Evolutionary conservation across 2,113 vertebrate species (phyloP), one percentile per base, ranked within the genome.

Genomic region (Sceloporus tristichus): DNA sequence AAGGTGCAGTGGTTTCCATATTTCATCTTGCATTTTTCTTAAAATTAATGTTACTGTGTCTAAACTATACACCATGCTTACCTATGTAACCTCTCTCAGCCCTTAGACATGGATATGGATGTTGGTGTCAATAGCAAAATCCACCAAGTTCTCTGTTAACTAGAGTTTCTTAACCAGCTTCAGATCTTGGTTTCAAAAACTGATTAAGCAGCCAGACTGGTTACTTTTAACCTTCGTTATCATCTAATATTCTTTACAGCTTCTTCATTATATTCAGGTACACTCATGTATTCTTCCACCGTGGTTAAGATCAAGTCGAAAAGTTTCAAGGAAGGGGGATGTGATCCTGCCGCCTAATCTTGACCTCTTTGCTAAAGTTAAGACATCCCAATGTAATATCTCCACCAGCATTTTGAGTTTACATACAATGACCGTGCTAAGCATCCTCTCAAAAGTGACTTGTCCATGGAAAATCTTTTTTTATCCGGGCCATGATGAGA

Each of bases 1-100:
- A 99, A 99, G 99, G 99, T 99, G 93, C 74, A 21, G 38, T 71
- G 84, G 18, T 9, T 34, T 79, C 89, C 54, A 62, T 74, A 1
- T 84, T 10, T 85, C 84, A 34, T 90, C 14, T 29, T 6, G 38
- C 73, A 9, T 29, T 71, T 62, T 79, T 85, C 79, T 62, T 6
- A 38, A 42, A 68, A 75, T 0, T 3, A 81, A 88, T 40, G 7
- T 7, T 13, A 25, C 59, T 73, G 34, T 9, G 7, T 62, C 0
- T 0, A 25, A 85, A 14, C 66, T 76, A 82, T 81, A 48, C 75
- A 86, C 7, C 4, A 4, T 34, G 18, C n/a, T 80, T n/a, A 48
- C 29, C 53, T 18, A 19, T 29, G 73, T 10, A 27, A 27, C 48
- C 23, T 48, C 25, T 29, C 10, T 42, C 19, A 13, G 2, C 6